These are phyloP conservation scores for Stegodyphus mimosarum DNA, from an alignment of 1,140 invertebrate species.

Conservation along the genomic window DNA sequence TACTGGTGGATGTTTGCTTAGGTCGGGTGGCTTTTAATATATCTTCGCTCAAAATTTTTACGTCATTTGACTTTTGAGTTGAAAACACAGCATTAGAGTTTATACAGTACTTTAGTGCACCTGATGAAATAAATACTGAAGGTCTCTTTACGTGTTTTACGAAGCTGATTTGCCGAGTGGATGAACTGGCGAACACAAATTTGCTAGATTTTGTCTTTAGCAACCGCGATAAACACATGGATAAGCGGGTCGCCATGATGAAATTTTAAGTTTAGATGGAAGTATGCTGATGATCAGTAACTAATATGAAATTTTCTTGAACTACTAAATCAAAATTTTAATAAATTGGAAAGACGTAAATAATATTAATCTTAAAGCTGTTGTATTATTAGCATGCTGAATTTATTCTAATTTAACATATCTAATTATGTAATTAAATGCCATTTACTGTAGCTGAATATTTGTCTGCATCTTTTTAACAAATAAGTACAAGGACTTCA, in stretches of 20 bases:
- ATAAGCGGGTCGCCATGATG: conserved; percentile 26
- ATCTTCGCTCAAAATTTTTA: conserved; percentile 45
- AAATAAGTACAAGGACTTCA: no score
- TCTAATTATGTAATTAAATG: no score
- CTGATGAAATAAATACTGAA: background rate
- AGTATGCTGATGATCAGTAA: no score
- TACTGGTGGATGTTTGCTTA: conserved; percentile 2
- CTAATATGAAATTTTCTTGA: no score
- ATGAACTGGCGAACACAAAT: background rate
- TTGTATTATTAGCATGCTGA: no score
- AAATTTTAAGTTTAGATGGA: no score
- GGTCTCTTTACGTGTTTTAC: background rate
- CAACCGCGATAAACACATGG: conserved; percentile 42
- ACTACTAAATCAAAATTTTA: no score
- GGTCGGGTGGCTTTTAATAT: conserved; percentile 21
- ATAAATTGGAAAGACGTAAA: no score
- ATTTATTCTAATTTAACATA: no score
- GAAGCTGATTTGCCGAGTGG: background rate
- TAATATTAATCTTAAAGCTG: no score
- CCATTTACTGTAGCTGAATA: no score
- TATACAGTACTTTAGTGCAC: background rate
- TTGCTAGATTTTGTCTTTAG: conserved; percentile 16
- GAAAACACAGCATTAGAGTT: conserved; percentile 18
- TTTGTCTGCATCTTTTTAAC: no score
- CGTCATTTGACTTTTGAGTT: conserved; percentile 26